These are phyloP conservation scores for Campylomormyrus numenius DNA, from an alignment of 2,113 vertebrate species.

Conservation along the genomic window DNA sequence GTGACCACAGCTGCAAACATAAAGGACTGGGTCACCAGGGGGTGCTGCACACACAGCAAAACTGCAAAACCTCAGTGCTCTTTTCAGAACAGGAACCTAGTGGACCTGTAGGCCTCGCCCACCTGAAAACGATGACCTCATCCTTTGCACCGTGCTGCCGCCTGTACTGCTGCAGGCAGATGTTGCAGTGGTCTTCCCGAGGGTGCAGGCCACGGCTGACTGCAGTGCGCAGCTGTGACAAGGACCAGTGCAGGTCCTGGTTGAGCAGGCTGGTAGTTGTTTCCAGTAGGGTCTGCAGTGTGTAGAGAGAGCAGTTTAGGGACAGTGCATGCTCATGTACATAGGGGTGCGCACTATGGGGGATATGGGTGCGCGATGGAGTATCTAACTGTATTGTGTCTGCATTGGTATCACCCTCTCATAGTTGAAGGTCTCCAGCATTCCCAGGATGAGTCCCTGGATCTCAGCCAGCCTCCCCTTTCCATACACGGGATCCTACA, in stretches of 20 bases:
- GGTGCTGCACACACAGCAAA: background rate
- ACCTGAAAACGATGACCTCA: conserved; percentile 94
- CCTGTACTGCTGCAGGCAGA: conserved; percentile 93
- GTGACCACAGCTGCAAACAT: conserved; percentile 82
- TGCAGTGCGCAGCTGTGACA: conserved; percentile 80
- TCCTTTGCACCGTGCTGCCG: conserved; percentile 76
- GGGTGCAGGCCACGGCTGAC: conserved; percentile 85
- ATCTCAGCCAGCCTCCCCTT: conserved; percentile 93
- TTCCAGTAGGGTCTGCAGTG: conserved; percentile 79
- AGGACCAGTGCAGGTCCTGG: conserved; percentile 96
- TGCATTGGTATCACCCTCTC: conserved; percentile 69
- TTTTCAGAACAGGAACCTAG: background rate
- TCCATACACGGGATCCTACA: conserved; percentile 92
- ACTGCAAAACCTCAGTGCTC: background rate
- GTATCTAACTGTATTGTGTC: background rate
- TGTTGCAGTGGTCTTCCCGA: conserved; percentile 85
- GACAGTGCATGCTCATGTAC: background rate
- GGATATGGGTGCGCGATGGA: background rate
- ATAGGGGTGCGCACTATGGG: background rate
- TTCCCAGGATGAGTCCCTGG: conserved; percentile 88
- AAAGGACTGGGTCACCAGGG: background rate
- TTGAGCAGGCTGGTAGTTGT: conserved; percentile 89
- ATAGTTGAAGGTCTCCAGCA: conserved; percentile 95
- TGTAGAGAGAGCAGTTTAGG: background rate
- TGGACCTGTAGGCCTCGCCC: background rate